Evolutionary conservation across 2,113 vertebrate species (phyloP), one percentile per base, ranked within the genome.

Genomic region (Tragelaphus scriptus): DNA sequence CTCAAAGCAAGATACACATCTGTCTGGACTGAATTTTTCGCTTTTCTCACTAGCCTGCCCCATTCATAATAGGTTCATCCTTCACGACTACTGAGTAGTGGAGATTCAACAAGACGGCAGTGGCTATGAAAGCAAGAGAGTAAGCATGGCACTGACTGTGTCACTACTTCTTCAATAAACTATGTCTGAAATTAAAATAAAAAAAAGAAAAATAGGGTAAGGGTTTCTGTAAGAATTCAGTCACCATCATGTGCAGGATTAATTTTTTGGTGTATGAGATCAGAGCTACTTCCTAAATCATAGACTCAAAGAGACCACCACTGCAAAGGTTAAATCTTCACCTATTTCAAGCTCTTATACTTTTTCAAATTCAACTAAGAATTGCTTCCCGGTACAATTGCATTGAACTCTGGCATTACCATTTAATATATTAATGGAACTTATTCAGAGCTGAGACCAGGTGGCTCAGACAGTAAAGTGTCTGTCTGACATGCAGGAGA

Each of bases 1-100:
- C 88, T 40, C 11, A 32, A 95, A 91, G 91, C 58, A 75, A 97
- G 91, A 95, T 53, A 44, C 47, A 89, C 65, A 85, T 91, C 77
- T 90, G 95, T 61, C 93, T 79, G 88, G 36, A 53, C 8, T 63
- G 36, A 21, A 58, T 47, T 93, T 94, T 88, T 85, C n/a, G 7
- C 23, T 75, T 71, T 90, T 88, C 95, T 91, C 61, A 86, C 77
- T 56, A 80, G 15, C 2, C 47, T 40, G 4, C 32, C 47, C 61
- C 86, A 9, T 55, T 86, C 51, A 68, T 19, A 87, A 92, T 6
- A 16, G 30, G 79, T 17, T 85, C 65, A 61, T 85, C 59, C 36
- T 44, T 86, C 44, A 91, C 10, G 81, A 25, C 26, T 75, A 40
- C 53, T 80, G 85, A 95, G 36, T 5, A 36, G 26, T n/a, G 7